phyloP scores from a whole-genome alignment of 30 jellyfish, hydroid and myxozoan genomes.

The Catostylus mosaicus region DNA sequence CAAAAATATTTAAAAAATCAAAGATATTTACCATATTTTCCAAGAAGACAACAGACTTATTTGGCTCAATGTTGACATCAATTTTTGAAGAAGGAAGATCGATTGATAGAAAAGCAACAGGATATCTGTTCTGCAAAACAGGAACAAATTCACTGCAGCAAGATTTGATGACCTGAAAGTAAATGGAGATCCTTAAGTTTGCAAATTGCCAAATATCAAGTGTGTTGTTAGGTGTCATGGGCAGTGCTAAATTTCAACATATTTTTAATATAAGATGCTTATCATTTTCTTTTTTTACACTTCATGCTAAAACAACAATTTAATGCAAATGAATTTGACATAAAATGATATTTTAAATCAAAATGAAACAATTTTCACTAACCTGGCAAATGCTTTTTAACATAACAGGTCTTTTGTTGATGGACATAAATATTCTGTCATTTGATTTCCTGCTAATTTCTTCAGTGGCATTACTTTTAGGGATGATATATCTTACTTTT shows the following conservation, averaged over 20 bases:
- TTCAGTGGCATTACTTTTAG: conserved; percentile 35
- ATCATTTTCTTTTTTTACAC: no score
- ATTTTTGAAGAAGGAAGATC: conserved; percentile 24
- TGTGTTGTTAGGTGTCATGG: no score
- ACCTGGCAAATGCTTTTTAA: conserved; percentile 46
- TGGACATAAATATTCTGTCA: conserved; percentile 56
- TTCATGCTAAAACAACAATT: no score
- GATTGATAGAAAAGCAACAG: conserved; percentile 14
- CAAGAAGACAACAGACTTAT: conserved; percentile 56
- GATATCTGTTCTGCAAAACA: conserved; percentile 23
- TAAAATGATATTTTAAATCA: no score
- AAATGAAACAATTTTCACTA: no score
- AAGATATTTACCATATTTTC: conserved; percentile 76
- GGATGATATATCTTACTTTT: conserved; percentile 40
- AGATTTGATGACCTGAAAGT: conserved; percentile 18
- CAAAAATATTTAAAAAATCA: no score
- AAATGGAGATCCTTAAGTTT: background rate
- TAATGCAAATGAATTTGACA: no score
- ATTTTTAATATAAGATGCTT: no score
- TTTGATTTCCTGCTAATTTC: conserved; percentile 36
- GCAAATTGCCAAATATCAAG: no score
- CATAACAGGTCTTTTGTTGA: conserved; percentile 77
- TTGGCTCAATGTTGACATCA: conserved; percentile 85
- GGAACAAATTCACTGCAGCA: conserved; percentile 31
- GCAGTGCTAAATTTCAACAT: no score